Evolutionary conservation across 2,113 vertebrate species (phyloP), one percentile per base, ranked within the genome.

Genomic region (Protobothrops flavoviridis): DNA sequence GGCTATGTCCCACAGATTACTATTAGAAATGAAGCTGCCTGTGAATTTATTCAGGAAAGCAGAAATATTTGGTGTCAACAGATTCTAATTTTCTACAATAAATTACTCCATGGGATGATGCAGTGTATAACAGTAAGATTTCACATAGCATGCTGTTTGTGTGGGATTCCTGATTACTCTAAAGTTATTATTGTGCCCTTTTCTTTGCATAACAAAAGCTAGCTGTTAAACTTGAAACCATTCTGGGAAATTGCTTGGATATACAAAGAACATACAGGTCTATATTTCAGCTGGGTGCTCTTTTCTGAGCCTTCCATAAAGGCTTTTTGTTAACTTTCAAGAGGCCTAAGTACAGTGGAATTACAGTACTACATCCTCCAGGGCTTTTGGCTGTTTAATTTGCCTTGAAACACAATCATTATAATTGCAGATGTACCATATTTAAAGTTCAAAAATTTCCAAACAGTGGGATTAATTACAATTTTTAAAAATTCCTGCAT

Each of bases 61-160:
- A 96, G 96, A 96, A 94, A 94, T 94, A 86, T 95, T 95, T 93
- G 50, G 89, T 96, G 95, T 95, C 94, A 95, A 92, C 95, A 95
- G 96, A 96, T 97, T 94, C 95, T 95, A 97, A 95, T 96, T 97
- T 96, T 96, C 92, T 94, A 95, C 95, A 96, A 96, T 96, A 96
- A 94, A 95, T 93, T 93, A 57, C 56, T 81, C 88, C 61, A 95
- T 91, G 45, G 91, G 15, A 94, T 95, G 96, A 97, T 94, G 96
- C 96, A 96, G 94, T 90, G 85, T 69, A 95, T 93, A 97, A 97
- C 15, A 95, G 96, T 95, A 97, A 86, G 50, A 93, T 96, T 96
- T 96, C 96, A 95, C 92, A 93, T 53, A 95, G 91, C 94, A 91
- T 45, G 81, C 87, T 92, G 48, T 94, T 95, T 95, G 95, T 91